These are phyloP conservation scores for Portunus trituberculatus DNA, from an alignment of 1,140 invertebrate species.

Conservation along the genomic window DNA sequence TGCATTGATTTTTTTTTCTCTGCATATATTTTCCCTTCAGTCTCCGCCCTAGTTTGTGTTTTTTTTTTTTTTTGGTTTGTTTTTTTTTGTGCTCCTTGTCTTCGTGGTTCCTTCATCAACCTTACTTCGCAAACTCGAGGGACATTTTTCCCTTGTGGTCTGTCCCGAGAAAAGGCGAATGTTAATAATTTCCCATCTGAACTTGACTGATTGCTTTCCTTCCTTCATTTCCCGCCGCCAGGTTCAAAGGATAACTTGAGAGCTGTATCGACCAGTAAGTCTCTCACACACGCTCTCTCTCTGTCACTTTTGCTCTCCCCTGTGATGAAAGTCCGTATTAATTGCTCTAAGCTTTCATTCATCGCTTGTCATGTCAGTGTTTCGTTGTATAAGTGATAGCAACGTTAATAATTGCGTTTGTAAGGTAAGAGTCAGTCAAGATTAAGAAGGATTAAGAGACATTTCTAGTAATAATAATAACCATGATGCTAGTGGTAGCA, in stretches of 20 bases:
- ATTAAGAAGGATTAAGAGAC: no score
- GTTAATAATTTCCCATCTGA: slow-evolving; percentile 23
- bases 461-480: no score
- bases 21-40: not conserved
- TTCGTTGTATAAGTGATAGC: no score
- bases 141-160: not conserved
- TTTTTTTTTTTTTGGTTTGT: no score
- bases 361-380: no score
- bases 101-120: not conserved
- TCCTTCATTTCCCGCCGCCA: not conserved
- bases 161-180: not conserved
- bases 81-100: not conserved
- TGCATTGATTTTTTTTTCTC: not conserved
- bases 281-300: no score
- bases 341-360: no score
- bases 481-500: no score
- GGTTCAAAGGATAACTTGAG: not conserved
- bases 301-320: no score
- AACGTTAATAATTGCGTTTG: no score
- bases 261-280: not conserved
- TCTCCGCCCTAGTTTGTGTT: no score
- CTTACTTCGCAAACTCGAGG: not conserved
- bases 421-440: no score
- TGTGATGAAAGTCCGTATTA: not conserved
- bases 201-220: slow-evolving; percentile 13